These are phyloP conservation scores for Plagiodera versicolora DNA, from an alignment of 2,888 invertebrate genomes.

Conservation along the genomic window DNA sequence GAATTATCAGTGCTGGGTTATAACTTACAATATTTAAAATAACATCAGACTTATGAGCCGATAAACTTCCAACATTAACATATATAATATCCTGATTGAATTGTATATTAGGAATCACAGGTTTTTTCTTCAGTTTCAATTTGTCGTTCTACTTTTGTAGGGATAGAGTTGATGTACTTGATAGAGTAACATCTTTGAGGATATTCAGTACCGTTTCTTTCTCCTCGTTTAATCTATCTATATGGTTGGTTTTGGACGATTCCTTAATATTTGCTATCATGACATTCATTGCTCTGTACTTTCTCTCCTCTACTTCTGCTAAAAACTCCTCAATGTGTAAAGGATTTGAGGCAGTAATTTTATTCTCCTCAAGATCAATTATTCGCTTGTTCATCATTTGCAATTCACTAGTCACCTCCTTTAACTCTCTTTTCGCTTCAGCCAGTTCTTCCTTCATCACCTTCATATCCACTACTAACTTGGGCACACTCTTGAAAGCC, in stretches of 20 bases:
- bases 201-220: not conserved
- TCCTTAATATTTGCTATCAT: slow-evolving; percentile 3
- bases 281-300: slow-evolving; percentile 7
- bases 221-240: slow-evolving; percentile 1
- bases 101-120: too few relatives aligned
- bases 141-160: too few relatives aligned
- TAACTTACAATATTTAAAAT: too few relatives aligned
- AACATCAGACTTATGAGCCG: too few relatives aligned
- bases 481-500: not conserved
- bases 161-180: too few relatives aligned
- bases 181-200: not conserved
- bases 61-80: too few relatives aligned
- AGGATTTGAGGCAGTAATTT: too few relatives aligned
- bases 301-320: slow-evolving; percentile 5
- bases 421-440: not conserved
- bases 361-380: too few relatives aligned
- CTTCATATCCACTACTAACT: slow-evolving; percentile 3
- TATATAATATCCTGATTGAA: too few relatives aligned
- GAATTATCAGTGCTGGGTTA: too few relatives aligned
- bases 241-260: not conserved
- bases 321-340: not conserved
- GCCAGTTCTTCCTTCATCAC: not conserved
- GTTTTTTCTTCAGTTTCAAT: too few relatives aligned
- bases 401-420: not conserved
- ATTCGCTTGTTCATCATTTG: too few relatives aligned